Evolutionary conservation across 1,140 invertebrate genomes (phyloP), one percentile per base, ranked within the genome.

Genomic region (Drosophila hydei): DNA sequence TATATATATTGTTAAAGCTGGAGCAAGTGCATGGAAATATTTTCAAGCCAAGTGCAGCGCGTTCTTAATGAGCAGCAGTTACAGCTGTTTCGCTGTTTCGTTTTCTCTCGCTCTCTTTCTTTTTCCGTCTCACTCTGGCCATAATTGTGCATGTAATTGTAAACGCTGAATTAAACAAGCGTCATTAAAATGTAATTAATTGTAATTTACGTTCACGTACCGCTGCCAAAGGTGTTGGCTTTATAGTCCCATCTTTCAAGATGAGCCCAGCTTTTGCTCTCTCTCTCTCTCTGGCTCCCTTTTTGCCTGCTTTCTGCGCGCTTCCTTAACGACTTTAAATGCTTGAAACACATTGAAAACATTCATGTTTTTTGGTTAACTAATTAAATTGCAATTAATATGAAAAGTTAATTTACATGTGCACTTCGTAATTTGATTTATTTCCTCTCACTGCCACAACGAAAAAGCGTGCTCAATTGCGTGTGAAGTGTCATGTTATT

Each of bases 121-220:
- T 19, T 51, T 33, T 60, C 23, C 36, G 42, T 56, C 19, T 40
- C 27, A 27, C 59, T 60, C 43, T 25, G 58, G 48, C 79, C 79
- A 89, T 89, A 87, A 87, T 87, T 87, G 83, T 87, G 84, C 83
- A 88, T 88, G 83, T 89, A 88, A 88, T 88, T 88, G 83, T 88
- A 89, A 88, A 89, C 85, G 85, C 77, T 89, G 80, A 89, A 89
- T 89, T 89, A 89, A 89, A 89, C 85, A 89, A 89, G 85, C 85
- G 85, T 89, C 85, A 89, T 89, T 89, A 89, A 89, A 89, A 89
- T 89, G 85, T 89, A 89, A 89, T 89, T 89, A 89, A 89, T 89
- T 89, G 85, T 89, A 89, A 89, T 89, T 89, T 89, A 89, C 85
- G 79, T 89, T 76, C 50, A 72, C 75, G 75, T 80, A 47, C 56